Conservation (phyloP, 1,140 invertebrate genomes). For the Brachionus calyciflorus region DNA sequence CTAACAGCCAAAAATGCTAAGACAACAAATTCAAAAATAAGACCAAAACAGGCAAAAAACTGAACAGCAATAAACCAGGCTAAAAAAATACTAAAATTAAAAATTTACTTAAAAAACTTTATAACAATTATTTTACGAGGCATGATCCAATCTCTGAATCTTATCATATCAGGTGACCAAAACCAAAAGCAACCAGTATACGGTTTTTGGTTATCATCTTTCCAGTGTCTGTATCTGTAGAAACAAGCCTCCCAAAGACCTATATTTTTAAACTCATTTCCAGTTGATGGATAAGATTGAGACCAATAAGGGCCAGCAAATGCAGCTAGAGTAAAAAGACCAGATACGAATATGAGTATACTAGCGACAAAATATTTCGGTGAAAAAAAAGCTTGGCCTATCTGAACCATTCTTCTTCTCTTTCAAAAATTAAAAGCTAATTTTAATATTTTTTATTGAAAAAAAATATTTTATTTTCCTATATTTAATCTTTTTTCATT, state of each 20-base stretch:
- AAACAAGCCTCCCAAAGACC: slow-evolving; percentile 47
- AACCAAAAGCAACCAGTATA: slow-evolving; percentile 46
- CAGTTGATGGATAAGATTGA: slow-evolving; percentile 33
- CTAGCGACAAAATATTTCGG: slow-evolving; percentile 35
- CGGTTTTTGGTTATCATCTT: slow-evolving; percentile 46
- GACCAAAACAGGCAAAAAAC: slow-evolving; percentile 41
- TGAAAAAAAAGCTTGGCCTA: slow-evolving; percentile 34
- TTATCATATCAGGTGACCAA: slow-evolving; percentile 41
- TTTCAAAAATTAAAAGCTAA: not conserved
- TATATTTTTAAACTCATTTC: slow-evolving; percentile 45
- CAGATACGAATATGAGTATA: slow-evolving; percentile 22
- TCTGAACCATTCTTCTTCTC: slow-evolving; percentile 33
- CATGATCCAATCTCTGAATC: slow-evolving; percentile 45
- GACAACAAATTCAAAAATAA: slow-evolving; percentile 37
- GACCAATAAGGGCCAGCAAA: slow-evolving; percentile 46
- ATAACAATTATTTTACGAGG: slow-evolving; percentile 14
- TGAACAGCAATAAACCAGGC: slow-evolving; percentile 46
- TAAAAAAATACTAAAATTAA: not conserved
- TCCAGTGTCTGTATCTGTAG: slow-evolving; percentile 38
- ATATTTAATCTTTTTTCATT: no score
- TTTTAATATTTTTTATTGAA: not conserved
- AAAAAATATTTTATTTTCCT: not conserved
- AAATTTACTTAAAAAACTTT: not conserved
- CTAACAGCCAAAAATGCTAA: slow-evolving; percentile 34
- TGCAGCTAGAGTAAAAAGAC: slow-evolving; percentile 22